A percentile compares a stretch with the other conserved stretches of the same genome.
These are phyloP conservation scores for Discoglossus pictus DNA, from an alignment of 2,797 vertebrate species.

Conservation along the genomic window DNA sequence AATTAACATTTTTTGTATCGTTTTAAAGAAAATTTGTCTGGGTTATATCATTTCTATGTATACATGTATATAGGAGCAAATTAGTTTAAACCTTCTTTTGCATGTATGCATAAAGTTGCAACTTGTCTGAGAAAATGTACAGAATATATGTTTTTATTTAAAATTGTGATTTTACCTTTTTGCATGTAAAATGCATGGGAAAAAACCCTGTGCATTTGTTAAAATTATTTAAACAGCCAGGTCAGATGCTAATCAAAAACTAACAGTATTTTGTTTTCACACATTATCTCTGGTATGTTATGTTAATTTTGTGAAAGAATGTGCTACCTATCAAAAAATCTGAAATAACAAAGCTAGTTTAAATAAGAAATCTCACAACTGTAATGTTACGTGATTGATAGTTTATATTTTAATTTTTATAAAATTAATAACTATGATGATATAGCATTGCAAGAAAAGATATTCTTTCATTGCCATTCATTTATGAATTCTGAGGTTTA, in stretches of 20 bases:
- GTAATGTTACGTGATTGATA: slow-evolving; percentile 19
- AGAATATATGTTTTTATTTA: slow-evolving; percentile 80
- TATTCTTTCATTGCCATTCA: slow-evolving; percentile 63
- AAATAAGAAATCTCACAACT: slow-evolving; percentile 11
- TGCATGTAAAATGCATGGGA: slow-evolving; percentile 80
- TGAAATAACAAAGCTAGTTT: slow-evolving; percentile 5
- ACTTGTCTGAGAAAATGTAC: slow-evolving; percentile 80
- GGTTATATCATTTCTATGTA: slow-evolving; percentile 93
- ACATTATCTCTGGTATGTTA: slow-evolving; percentile 71
- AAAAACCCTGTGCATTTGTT: slow-evolving; percentile 73
- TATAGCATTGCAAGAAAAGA: slow-evolving; percentile 57
- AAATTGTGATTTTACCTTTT: slow-evolving; percentile 78
- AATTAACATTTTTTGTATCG: slow-evolving; percentile 98
- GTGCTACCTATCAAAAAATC: slow-evolving; percentile 55
- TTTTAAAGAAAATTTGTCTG: slow-evolving; percentile 89
- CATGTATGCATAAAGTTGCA: slow-evolving; percentile 98
- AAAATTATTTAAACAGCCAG: slow-evolving; percentile 72
- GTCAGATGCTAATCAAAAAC: slow-evolving; percentile 69
- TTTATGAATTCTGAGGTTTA: slow-evolving; percentile 68
- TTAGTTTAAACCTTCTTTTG: slow-evolving; percentile 86
- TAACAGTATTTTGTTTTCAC: slow-evolving; percentile 73
- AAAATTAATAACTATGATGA: slow-evolving; percentile 28
- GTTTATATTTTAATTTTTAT: slow-evolving; percentile 42
- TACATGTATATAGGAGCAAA: slow-evolving; percentile 93
- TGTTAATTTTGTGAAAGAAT: slow-evolving; percentile 74